These are phyloP conservation scores for Calliopum simillimum DNA, from an alignment of 2,888 invertebrate species.

Conservation along the genomic window DNA sequence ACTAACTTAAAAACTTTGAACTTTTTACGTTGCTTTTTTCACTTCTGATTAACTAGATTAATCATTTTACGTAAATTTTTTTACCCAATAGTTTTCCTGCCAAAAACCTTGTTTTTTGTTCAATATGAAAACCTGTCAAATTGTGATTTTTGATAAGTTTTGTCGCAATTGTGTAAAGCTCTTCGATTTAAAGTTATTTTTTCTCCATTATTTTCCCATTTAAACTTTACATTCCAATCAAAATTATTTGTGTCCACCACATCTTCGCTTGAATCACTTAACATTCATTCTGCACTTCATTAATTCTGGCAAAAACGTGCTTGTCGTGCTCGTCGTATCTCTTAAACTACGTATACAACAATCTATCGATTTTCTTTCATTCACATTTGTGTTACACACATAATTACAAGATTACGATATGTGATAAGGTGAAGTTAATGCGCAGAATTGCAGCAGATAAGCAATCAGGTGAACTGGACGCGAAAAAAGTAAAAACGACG, in stretches of 20 bases:
- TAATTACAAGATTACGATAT: constrained; percentile 52
- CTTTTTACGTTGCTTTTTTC: too few relatives aligned
- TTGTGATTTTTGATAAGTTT: too few relatives aligned
- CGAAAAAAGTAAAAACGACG: not conserved
- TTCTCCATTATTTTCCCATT: too few relatives aligned
- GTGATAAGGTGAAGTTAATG: constrained; percentile 44
- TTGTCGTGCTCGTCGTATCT: constrained; percentile 16
- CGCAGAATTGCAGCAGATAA: constrained; percentile 21
- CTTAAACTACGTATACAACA: constrained; percentile 19
- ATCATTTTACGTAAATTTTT: too few relatives aligned
- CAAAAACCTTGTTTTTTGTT: too few relatives aligned
- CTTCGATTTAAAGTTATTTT: too few relatives aligned
- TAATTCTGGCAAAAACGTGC: not conserved
- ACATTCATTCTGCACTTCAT: not conserved
- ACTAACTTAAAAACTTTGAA: too few relatives aligned
- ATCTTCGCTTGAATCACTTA: constrained; percentile 1
- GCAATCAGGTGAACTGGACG: not conserved
- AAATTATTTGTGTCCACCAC: not conserved
- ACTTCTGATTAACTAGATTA: too few relatives aligned
- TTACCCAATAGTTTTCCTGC: too few relatives aligned
- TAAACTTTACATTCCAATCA: too few relatives aligned
- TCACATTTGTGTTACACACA: constrained; percentile 49
- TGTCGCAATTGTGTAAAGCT: too few relatives aligned
- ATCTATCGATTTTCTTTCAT: constrained; percentile 39
- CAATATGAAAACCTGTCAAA: too few relatives aligned